Evolutionary conservation across 2,797 vertebrate species (phyloP).

Genomic region (Eulemur rubriventer): DNA sequence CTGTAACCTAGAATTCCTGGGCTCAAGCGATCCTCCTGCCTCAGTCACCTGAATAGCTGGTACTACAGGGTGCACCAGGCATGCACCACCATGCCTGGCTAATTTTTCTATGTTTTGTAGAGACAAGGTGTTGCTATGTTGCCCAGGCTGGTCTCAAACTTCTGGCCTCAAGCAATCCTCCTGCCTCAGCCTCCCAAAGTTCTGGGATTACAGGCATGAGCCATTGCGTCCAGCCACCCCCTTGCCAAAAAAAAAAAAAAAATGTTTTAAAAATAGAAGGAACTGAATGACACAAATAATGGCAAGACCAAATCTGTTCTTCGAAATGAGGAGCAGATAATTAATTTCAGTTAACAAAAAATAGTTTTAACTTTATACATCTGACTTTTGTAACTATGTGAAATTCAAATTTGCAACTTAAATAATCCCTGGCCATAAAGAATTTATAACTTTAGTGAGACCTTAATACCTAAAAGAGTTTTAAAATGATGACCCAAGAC

Average conservation of each 20-base stretch:
- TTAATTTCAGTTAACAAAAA: constrained; percentile 36
- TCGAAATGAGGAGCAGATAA: neutral
- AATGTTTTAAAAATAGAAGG: neutral
- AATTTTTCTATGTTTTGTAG: neutral
- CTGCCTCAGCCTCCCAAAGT: too few relatives aligned
- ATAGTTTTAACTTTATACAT: neutral
- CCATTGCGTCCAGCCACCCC: too few relatives aligned
- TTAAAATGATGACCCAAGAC: neutral
- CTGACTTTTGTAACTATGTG: neutral
- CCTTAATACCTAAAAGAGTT: neutral
- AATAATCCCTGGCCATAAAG: neutral
- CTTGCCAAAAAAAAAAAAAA: too few relatives aligned
- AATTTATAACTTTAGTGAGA: neutral
- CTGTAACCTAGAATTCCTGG: neutral
- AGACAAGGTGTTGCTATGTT: too few relatives aligned
- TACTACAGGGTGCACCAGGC: neutral
- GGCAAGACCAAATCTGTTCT: neutral
- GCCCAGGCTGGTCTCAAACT: too few relatives aligned
- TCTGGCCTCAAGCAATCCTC: too few relatives aligned
- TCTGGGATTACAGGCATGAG: too few relatives aligned
- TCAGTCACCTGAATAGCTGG: neutral
- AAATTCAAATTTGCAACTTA: neutral
- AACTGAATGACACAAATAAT: neutral
- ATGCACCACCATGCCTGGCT: neutral
- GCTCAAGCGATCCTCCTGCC: neutral